Evolutionary conservation across 2,888 invertebrate species (phyloP), one percentile per base, ranked within the genome.

Genomic region (Caenorhabditis sp.): DNA sequence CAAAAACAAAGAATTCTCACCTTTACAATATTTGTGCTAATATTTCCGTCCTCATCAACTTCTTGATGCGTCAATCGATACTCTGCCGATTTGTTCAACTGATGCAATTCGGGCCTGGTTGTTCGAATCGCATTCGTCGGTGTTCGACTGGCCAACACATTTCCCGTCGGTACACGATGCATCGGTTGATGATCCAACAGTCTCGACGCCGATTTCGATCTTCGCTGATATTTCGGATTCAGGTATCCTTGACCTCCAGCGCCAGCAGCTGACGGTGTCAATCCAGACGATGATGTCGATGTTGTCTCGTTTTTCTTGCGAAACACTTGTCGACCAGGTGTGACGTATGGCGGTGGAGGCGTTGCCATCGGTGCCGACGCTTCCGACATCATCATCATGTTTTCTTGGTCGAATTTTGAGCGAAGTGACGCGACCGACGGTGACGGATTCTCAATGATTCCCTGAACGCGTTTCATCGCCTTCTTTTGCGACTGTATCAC

Each of bases 11-110:
- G 23, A 23, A 17, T 23, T 43, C 37, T 49, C 84, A 92, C 92
- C 91, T 95, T 97, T 88, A 93, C 94, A 19, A 96, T 88, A 84
- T 93, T 93, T 0, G 97, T 97, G 88, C 95, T 95, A 1, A 97
- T 89, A 86, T 95, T 95, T 0, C 97, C 97, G 12, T 93, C 93
- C 0, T 93, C 92, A 88, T 95, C 95, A 63, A 93, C 92, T 83
- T 94, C 94, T 89, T 97, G 97, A 0, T 95, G 93, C 21, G 95
- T 92, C 0, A 99, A 91, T 78, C 95, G 93, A 88, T 99, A 99
- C 86, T 95, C 95, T 0, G 93, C 92, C 23, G 91, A 81, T 91
- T 92, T 83, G 14, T 88, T 87, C 10, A 95, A 91, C 91, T 90
- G 92, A 76, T 93, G 93, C 0, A 69, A 96, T 89, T 88, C 93